Base-by-base conservation (phyloP, 2,113 vertebrate genomes). In the Furnarius figulus region DNA sequence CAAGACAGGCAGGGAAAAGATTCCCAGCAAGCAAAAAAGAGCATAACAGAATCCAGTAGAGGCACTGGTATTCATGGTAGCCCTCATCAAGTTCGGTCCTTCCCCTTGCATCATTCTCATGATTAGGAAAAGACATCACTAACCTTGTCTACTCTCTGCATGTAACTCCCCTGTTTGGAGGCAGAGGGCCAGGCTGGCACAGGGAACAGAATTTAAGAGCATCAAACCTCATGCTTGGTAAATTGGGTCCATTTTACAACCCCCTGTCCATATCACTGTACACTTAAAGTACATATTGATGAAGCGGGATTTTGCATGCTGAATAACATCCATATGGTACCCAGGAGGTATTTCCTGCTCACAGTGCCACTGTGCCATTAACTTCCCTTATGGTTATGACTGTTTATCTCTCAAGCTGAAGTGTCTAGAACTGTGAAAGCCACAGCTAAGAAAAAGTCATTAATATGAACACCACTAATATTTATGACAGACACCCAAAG, bases 361-460 rank as follows among this genome's bases (percentile, higher is more conserved):
- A 86, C 10, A 4, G 44, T 87, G 78, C 62, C 73, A 63, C 66
- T 52, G 39, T 70, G 56, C 61, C 52, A 33, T 88, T 94, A 71
- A 61, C 84, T 88, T 75, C 47, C 56, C 49, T 74, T 33, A 40
- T 92, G 75, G 37, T 90, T 96, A 96, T 95, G 83, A 87, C 49
- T 65, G 47, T 87, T 90, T 89, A 59, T 81, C 65, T 95, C 92
- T 90, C 1, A 1, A 66, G 70, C 66, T 87, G 70, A 82, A 89
- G 53, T n/a, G 49, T 89, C 85, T 71, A 81, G 80, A 92, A 42
- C 65, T n/a, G 7, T 55, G 65, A 89, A 92, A 85, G n/a, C 49
- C 40, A 66, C 62, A 70, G 76, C 83, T 77, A 87, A 90, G 44
- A 40, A 89, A 65, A 71, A 50, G 30, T 50, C 65, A 76, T 79